Base-by-base conservation (phyloP, 2,888 invertebrate genomes). In the Synergus laeviventris region DNA sequence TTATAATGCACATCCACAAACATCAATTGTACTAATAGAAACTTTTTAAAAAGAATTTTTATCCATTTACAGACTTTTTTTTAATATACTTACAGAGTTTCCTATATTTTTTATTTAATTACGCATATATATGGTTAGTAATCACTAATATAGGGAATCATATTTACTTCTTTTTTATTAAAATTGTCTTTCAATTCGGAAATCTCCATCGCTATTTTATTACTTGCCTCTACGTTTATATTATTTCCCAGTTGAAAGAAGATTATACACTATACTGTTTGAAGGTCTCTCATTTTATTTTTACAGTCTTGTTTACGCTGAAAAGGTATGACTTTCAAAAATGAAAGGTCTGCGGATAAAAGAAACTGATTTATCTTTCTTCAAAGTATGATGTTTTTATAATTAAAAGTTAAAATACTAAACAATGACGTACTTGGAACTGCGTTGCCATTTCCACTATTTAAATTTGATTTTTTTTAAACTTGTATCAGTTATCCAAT, bases 201-300 rank as follows among this genome's bases (percentile, higher is more conserved):
- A 64, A 64, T 66, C 24, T 24, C 9, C 24, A 45, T 45, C 31
- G n/a, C 24, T 42, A 16, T 66, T 14, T 66, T 66, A 16, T 45
- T 66, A 45, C 66, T 66, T 3, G 24, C 42, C 42, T 66, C 42
- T 39, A 18, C 3, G 39, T 42, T 64, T 12, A 18, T 38, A 18
- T 38, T 39, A 62, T 42, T 24, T n/a, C 16, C 31, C 24, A 38
- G 42, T 66, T 24, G 45, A 66, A 66, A 45, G 24, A 8, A 42
- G 66, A 49, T 66, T 42, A 21, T 64, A 64, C 42, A 12, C 39
- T 64, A 39, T 64, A 42, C 21, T 24, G 21, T 64, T 42, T 42
- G 64, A 64, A 64, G 64, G 64, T 64, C 64, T 64, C 11, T 14
- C 24, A 24, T 39, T 45, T 66, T 66, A 66, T 66, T 66, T 66